Evolutionary conservation across 2,888 invertebrate genomes (phyloP), one percentile per base, ranked within the genome.

Genomic region (Sinhomidia bicolor): DNA sequence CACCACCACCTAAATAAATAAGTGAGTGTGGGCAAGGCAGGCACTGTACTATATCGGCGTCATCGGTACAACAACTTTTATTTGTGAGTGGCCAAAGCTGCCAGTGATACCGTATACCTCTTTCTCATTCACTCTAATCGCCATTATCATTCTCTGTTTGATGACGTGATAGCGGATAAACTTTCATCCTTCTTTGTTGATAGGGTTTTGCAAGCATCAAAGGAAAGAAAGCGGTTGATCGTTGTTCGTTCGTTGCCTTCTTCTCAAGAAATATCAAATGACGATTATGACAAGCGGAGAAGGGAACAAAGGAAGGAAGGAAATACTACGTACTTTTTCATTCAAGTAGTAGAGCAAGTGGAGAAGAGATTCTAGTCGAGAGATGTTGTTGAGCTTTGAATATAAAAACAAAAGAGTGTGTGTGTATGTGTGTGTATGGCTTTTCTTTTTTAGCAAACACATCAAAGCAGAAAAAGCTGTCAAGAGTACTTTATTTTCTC

Each of bases 281-380:
- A 78, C 76, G 76, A 78, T 78, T 78, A 78, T 78, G 76, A 78
- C 76, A 78, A 78, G 51, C 54, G 29, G 76, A 78, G 54, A 29
- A 54, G n/a, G 29, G 32, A 54, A 54, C 23, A 78, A 54, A 78
- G 54, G 14, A 78, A 78, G 54, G 14, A 78, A 78, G 32, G 71
- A 23, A 71, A 44, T 20, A 26, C 10, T 20, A 26, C 10, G 10
- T 60, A 65, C 44, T 71, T 44, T n/a, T 17, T 20, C 71, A 71
- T 44, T 71, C 4, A 7, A 36, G 36, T 36, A 7, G 36, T 5
- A 3, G n/a, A n/a, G n/a, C 4, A 7, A 36, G 36, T 36, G 36
- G 36, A 36, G 14, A n/a, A n/a, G n/a, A n/a, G n/a, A n/a, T n/a
- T n/a, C n/a, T n/a, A n/a, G n/a, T n/a, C n/a, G n/a, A n/a, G 71